Evolutionary conservation across 1,140 invertebrate species (phyloP).

Genomic region (Heliothis virescens): DNA sequence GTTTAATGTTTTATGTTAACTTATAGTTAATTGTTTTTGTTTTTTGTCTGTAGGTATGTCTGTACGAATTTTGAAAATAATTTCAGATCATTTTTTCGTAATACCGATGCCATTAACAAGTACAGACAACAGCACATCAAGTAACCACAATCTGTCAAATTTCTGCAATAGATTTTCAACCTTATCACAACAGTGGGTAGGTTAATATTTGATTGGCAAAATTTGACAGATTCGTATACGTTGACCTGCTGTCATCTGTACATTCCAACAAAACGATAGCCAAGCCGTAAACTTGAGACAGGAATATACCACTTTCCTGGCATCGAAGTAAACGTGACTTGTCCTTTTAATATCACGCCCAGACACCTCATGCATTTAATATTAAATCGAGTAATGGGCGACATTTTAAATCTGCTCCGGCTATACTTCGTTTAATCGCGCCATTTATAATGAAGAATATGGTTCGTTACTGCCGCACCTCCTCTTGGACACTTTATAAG

Average conservation of each 20-base stretch:
- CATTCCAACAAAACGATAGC: neutral
- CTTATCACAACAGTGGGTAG: no score
- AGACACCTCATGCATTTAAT: slow-evolving; percentile 50
- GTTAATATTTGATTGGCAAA: no score
- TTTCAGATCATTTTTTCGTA: neutral
- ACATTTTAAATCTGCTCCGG: slow-evolving; percentile 46
- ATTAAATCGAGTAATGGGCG: slow-evolving; percentile 45
- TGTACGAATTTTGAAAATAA: neutral
- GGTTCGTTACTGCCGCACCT: slow-evolving; percentile 48
- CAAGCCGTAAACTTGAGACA: neutral
- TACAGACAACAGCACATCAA: no score
- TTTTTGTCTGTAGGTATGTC: neutral
- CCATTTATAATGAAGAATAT: slow-evolving; percentile 65
- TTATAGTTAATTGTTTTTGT: slow-evolving; percentile 28
- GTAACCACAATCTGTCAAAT: no score
- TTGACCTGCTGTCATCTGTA: no score
- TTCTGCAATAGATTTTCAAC: no score
- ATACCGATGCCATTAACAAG: neutral
- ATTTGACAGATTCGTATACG: no score
- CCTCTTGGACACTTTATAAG: slow-evolving; percentile 38
- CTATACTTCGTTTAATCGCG: slow-evolving; percentile 57
- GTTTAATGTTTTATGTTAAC: slow-evolving; percentile 38
- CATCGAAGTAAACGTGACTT: neutral
- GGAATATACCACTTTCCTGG: neutral
- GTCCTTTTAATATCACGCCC: slow-evolving; percentile 29